Conservation (phyloP, 2,113 vertebrate genomes). For the Clarias macrocephalus region DNA sequence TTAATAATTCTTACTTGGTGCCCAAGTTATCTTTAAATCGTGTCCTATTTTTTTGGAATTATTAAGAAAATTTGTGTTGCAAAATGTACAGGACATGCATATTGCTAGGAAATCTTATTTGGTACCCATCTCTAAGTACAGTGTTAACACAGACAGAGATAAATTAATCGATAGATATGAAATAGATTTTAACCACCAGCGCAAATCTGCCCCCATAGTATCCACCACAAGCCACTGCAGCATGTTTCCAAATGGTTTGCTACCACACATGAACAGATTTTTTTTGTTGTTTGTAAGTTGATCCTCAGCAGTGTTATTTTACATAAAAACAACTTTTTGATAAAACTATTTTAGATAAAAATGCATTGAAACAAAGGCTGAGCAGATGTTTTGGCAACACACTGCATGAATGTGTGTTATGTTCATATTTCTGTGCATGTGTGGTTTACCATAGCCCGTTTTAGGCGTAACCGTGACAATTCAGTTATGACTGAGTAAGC, state of each 20-base stretch:
- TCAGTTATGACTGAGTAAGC: not conserved
- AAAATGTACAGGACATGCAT: not conserved
- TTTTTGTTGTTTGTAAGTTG: not conserved
- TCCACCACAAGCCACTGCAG: constrained; percentile 14
- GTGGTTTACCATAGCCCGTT: constrained; percentile 15
- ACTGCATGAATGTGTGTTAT: not conserved
- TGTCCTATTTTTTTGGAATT: too few species aligned
- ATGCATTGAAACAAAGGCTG: not conserved
- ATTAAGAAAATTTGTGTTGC: not conserved
- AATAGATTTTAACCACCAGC: not conserved
- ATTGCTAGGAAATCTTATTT: not conserved
- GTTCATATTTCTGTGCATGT: not conserved
- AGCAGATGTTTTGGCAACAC: constrained; percentile 29
- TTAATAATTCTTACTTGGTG: not conserved
- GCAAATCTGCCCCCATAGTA: not conserved
- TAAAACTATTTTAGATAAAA: constrained; percentile 11
- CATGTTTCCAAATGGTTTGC: not conserved
- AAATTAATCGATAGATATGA: not conserved
- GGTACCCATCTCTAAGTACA: not conserved
- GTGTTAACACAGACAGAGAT: not conserved
- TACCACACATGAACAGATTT: not conserved
- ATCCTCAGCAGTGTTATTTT: not conserved
- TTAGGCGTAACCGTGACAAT: constrained; percentile 13
- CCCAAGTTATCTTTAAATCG: too few species aligned
- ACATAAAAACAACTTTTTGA: too few species aligned